Evolutionary conservation across 2,113 vertebrate genomes (phyloP).

Genomic region (Pomatorhinus ruficollis): DNA sequence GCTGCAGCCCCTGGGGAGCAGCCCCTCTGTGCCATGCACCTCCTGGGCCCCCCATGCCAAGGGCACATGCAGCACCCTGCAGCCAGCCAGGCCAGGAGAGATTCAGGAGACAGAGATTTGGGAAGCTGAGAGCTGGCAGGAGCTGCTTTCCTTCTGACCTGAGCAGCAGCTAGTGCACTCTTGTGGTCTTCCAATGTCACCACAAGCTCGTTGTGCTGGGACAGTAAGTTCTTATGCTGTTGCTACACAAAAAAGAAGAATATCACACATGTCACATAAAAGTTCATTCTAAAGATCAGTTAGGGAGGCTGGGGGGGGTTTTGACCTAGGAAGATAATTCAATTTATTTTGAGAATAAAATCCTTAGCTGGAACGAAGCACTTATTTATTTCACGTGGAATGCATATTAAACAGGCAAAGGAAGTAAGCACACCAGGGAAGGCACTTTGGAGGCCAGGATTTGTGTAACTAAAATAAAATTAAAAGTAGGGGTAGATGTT

Average conservation of each 20-base stretch:
- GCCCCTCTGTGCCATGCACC: constrained; percentile 59
- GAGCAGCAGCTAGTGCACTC: constrained; percentile 93
- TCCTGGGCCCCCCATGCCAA: neutral
- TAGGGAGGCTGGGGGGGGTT: neutral
- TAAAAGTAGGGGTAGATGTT: neutral
- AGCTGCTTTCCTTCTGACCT: constrained; percentile 83
- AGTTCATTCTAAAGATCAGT: neutral
- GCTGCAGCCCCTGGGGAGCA: neutral
- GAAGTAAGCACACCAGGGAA: neutral
- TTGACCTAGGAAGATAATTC: neutral
- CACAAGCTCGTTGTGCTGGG: constrained; percentile 87
- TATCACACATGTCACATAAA: constrained; percentile 40
- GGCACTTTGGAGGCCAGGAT: neutral
- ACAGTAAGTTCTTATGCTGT: constrained; percentile 91
- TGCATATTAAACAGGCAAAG: neutral
- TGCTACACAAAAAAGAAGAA: constrained; percentile 82
- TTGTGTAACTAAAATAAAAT: neutral
- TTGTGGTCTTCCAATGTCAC: constrained; percentile 97
- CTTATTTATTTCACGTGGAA: neutral
- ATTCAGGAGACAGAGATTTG: neutral
- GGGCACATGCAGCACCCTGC: constrained; percentile 65
- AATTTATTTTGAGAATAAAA: neutral
- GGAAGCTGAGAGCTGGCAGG: neutral
- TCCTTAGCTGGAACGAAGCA: neutral
- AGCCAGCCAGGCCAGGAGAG: neutral